phyloP scores from a whole-genome alignment of 92 coral and sea anemone species.

The Parazoanthus darwini region DNA sequence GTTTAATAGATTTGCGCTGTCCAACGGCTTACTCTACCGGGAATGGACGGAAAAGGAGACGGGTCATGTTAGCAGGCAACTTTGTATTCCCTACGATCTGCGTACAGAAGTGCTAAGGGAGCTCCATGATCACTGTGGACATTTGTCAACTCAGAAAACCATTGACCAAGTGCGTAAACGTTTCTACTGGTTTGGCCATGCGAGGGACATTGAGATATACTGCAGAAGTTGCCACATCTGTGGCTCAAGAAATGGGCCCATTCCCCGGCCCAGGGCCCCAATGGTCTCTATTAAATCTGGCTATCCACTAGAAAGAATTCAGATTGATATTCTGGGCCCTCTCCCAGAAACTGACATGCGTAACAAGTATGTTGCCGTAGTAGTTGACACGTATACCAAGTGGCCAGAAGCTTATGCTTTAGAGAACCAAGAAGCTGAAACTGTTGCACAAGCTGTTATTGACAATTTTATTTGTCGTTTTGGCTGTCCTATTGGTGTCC shows the following conservation, averaged over 20 bases:
- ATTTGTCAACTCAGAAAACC: conserved; percentile 45
- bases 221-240: conserved; percentile 38
- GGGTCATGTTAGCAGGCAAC: not conserved
- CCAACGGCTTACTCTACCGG: too few species aligned
- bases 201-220: conserved; percentile 49
- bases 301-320: conserved; percentile 54
- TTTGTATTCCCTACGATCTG: not conserved
- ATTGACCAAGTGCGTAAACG: conserved; percentile 41
- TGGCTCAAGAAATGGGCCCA: conserved; percentile 33
- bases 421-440: conserved; percentile 45
- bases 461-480: conserved; percentile 51
- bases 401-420: conserved; percentile 50
- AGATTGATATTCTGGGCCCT: conserved; percentile 51
- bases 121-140: conserved; percentile 40
- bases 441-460: conserved; percentile 41
- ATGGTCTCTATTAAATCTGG: conserved; percentile 39
- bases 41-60: not conserved
- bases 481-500: conserved; percentile 49
- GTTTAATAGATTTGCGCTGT: too few species aligned
- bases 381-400: conserved; percentile 41
- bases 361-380: conserved; percentile 47
- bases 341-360: conserved; percentile 48
- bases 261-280: conserved; percentile 41
- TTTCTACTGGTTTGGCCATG: conserved; percentile 45
- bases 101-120: not conserved